Evolutionary conservation across 2,888 invertebrate genomes (phyloP), one percentile per base, ranked within the genome.

Genomic region (Orthonevra nobilis): DNA sequence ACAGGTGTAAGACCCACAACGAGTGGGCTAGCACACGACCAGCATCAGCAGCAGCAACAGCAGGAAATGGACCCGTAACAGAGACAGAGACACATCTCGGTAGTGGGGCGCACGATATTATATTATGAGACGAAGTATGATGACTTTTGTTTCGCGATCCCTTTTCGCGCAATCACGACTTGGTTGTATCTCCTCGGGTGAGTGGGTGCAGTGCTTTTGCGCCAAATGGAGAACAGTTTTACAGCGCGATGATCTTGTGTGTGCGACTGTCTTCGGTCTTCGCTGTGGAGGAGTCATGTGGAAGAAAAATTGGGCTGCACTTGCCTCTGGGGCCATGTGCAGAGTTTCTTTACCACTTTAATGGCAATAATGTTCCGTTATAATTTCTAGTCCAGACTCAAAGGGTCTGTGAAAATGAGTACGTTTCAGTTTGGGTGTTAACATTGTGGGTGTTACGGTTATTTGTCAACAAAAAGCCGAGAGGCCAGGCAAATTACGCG

Each of bases 141-240:
- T 69, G 69, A 50, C 61, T 69, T 38, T 54, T 61, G 54, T 32
- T 54, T 46, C 46, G 74, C 54, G 61, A 69, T 69, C 61, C 61
- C 70, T 70, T 75, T 64, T 58, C 23, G 42, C 36, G 30, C 34
- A 60, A 75, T 70, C 75, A 75, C 75, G 75, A 75, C 50, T 75
- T 64, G 34, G 23, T 30, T 36, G 58, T 46, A 23, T 54, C 66
- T 73, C 58, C 50, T 50, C 9, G 58, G 46, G 48, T 61, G 74
- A 75, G 74, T 75, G 61, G 74, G 74, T 69, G 69, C 61, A 75
- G 40, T 48, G 26, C 0, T 28, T 9, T n/a, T n/a, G n/a, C 38
- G 10, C 19, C 5, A 17, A 63, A 61, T 20, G 46, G 36, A n/a
- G 40, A 70, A 70, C 61, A 54, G 61, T 70, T 61, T 52, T 28